A percentile compares a stretch with the other conserved stretches of the same genome.
Evolutionary conservation across 1,140 invertebrate genomes (phyloP).

Genomic region (Pogonomyrmex californicus): DNA sequence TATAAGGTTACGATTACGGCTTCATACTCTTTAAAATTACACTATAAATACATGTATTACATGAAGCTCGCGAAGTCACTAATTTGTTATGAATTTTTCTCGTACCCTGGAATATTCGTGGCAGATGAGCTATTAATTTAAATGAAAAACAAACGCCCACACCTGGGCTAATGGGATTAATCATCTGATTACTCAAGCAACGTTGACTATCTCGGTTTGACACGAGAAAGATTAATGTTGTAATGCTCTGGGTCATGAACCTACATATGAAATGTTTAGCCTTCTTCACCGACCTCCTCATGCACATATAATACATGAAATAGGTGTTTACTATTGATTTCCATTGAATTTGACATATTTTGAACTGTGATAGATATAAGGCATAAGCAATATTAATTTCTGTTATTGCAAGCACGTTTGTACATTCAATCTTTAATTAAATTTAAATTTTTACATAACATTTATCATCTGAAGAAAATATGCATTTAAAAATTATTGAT

Average conservation of each 20-base stretch:
- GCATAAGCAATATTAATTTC: not conserved
- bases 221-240: slow-evolving; percentile 61
- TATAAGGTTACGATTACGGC: not conserved
- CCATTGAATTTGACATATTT: not conserved
- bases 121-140: slow-evolving; percentile 36
- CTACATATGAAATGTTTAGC: slow-evolving; percentile 4
- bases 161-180: slow-evolving; percentile 23
- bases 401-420: not conserved
- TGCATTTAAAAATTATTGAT: not conserved
- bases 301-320: not conserved
- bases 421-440: not conserved
- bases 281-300: not conserved
- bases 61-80: not conserved
- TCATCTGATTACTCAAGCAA: slow-evolving; percentile 58
- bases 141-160: slow-evolving; percentile 49
- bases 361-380: not conserved
- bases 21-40: not conserved
- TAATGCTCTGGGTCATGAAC: slow-evolving; percentile 16
- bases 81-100: slow-evolving; percentile 12
- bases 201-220: not conserved
- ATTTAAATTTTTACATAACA: not conserved
- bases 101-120: not conserved
- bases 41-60: not conserved
- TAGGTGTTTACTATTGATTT: not conserved
- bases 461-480: not conserved